Evolutionary conservation across 2,888 invertebrate species (phyloP), one percentile per base, ranked within the genome.

Genomic region (Meta bourneti): DNA sequence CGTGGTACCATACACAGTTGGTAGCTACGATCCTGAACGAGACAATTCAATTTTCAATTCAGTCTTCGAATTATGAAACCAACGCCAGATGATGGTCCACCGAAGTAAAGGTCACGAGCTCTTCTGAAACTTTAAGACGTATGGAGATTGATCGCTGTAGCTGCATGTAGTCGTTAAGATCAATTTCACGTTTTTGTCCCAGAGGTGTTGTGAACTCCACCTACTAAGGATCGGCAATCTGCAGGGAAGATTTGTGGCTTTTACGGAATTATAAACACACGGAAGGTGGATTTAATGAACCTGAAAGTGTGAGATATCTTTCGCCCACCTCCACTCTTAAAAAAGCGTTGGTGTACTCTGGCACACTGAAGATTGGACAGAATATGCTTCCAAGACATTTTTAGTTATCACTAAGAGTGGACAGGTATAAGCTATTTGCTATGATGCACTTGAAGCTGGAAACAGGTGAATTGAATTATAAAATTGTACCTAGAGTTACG

Each of bases 221-320:
- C 34, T 61, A 79, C 79, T 54, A 69, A 79, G 61, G 20, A 8
- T 16, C 1, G 79, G 54, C 7, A 20, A 34, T 0, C 34, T 11
- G 0, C 54, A 11, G 69, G 11, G 34, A 54, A 79, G 54, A 79
- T 54, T 13, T 79, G 79, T 61, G 20, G 34, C 48, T 20, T 48
- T 34, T 79, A 9, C 61, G 13, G 19, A 79, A 61, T 7, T 8
- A 16, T 79, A 48, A 19, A 34, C 54, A 34, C 13, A 11, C 19
- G 61, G 20, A 79, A 79, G 79, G 79, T 61, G 79, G 79, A 79
- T 79, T 79, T 79, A 79, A 79, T 61, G 79, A 79, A 54, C 7
- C 16, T 16, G 8, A 61, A 79, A 79, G 20, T 79, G 79, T 61
- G 20, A 34, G 52, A 79, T 61, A 13, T 16, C 11, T 5, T 61